Evolutionary conservation across 2,113 vertebrate genomes (phyloP).

Genomic region (Ifrita kowaldi): DNA sequence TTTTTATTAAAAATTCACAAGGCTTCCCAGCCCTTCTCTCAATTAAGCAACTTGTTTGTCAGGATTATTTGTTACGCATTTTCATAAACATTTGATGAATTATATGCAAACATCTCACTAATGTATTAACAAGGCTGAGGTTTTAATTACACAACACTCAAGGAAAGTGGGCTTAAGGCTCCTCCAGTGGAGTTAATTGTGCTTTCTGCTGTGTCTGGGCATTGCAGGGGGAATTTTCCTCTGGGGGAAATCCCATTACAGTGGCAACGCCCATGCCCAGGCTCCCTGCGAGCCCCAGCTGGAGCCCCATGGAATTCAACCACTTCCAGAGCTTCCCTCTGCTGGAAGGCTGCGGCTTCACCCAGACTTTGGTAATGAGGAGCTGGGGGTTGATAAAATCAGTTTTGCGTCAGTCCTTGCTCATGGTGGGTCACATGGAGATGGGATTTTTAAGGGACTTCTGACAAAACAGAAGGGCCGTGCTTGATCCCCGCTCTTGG

Average conservation of each 20-base stretch:
- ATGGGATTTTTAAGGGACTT: background rate
- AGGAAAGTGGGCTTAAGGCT: background rate
- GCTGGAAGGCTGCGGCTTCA: background rate
- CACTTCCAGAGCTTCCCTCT: background rate
- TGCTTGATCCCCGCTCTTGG: background rate
- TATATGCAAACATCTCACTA: conserved; percentile 48
- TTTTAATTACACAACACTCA: conserved; percentile 46
- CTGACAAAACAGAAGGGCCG: fast-evolving
- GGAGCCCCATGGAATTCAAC: background rate
- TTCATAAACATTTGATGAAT: conserved; percentile 73
- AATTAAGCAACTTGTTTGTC: conserved; percentile 58
- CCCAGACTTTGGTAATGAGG: fast-evolving
- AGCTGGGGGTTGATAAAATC: fast-evolving
- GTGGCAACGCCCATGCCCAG: background rate
- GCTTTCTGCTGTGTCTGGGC: background rate
- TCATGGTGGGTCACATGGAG: fast-evolving
- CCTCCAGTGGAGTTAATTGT: background rate
- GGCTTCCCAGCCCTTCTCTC: conserved; percentile 57
- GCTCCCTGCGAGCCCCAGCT: background rate
- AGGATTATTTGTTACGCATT: conserved; percentile 59
- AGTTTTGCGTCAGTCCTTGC: background rate
- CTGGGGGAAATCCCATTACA: background rate
- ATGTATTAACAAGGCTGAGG: conserved; percentile 53
- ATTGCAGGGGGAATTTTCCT: background rate
- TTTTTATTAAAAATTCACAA: conserved; percentile 71